phyloP scores from a whole-genome alignment of 2,888 invertebrate genomes.

The Allacma fusca region DNA sequence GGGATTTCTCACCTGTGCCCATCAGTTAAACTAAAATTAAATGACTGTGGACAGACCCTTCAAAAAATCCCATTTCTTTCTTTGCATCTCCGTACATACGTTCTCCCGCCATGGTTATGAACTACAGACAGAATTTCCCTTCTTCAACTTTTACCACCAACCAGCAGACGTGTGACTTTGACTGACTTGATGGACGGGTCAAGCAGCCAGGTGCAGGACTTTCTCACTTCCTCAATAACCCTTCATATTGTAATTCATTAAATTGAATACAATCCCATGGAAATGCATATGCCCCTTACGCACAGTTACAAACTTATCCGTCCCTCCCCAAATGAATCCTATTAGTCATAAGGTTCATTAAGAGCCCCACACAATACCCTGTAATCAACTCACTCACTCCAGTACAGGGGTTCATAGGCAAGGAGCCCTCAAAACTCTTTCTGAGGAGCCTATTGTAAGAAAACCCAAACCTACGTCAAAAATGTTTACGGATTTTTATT shows the following conservation, averaged over 20 bases:
- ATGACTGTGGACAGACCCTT: constrained; percentile 2
- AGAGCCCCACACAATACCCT: not conserved
- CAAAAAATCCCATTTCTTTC: constrained; percentile 11
- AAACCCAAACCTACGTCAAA: constrained; percentile 8
- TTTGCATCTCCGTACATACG: no score
- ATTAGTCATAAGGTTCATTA: not conserved
- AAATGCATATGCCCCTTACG: no score
- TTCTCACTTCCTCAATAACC: not conserved
- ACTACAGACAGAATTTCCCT: not conserved
- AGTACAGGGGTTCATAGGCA: no score
- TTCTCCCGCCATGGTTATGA: no score
- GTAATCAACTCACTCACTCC: not conserved
- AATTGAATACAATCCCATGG: no score
- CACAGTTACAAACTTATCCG: no score
- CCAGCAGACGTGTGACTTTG: constrained; percentile 44
- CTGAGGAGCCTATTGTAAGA: no score
- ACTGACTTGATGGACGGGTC: constrained; percentile 35
- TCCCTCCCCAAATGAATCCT: no score
- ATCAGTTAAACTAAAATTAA: not conserved
- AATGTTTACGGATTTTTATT: not conserved
- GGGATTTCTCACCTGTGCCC: constrained; percentile 30
- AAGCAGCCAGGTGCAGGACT: constrained; percentile 34
- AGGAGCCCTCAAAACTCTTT: no score
- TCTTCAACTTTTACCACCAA: constrained; percentile 3
- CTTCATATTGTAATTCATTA: not conserved